Percentiles rank a stretch among this genome's conserved stretches.
Evolutionary conservation across 2,888 invertebrate species (phyloP).

Genomic region (Drosophila vallismaia): DNA sequence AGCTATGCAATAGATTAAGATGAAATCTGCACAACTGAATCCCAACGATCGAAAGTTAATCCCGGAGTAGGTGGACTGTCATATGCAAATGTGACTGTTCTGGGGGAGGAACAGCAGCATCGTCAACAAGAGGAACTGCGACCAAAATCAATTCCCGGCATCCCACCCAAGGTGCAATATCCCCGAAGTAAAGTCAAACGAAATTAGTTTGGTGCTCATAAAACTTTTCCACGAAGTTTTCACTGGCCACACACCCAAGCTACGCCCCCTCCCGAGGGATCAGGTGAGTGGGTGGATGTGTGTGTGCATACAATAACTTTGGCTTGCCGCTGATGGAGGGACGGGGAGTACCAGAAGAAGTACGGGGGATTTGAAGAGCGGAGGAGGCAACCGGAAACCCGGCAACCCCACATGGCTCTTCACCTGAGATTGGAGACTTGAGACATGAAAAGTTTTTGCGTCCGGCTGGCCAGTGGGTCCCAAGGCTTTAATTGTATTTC

Average conservation of each 20-base stretch:
- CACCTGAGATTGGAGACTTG: conserved; percentile 31
- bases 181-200: conserved; percentile 51
- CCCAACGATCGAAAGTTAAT: not conserved
- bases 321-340: conserved; percentile 17
- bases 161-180: conserved; percentile 37
- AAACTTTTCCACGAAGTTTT: conserved; percentile 66
- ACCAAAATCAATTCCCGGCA: conserved; percentile 38
- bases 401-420: conserved; percentile 24
- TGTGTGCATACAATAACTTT: conserved; percentile 28
- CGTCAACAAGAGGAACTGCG: conserved; percentile 16
- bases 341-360: not conserved
- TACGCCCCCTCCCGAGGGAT: conserved; percentile 14
- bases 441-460: conserved; percentile 31
- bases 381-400: conserved; percentile 24
- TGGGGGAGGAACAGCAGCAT: conserved; percentile 4
- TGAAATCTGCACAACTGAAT: not conserved
- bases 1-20: not conserved
- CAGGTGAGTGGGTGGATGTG: not conserved
- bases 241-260: conserved; percentile 19
- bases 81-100: conserved; percentile 27
- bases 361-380: too few species aligned
- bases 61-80: not conserved
- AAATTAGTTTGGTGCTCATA: conserved; percentile 72
- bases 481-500: conserved; percentile 73
- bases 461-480: conserved; percentile 44